Conservation (phyloP, 2,888 invertebrate genomes). For the Glaucopsyche alexis region DNA sequence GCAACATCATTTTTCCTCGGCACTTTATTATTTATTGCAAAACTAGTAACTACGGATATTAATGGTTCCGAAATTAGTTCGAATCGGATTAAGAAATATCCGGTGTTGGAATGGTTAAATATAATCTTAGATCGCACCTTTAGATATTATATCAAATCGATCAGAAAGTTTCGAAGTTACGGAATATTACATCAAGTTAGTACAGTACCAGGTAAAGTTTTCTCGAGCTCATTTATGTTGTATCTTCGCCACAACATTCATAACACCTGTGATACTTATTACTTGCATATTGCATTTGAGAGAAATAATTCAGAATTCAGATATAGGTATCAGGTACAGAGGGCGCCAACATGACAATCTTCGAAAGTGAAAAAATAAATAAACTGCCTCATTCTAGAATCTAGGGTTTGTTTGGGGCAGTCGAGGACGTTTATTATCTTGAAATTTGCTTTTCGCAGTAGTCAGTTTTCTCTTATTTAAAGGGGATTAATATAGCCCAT, state of each 20-base stretch:
- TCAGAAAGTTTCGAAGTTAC: neutral
- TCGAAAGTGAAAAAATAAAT: no score
- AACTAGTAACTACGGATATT: neutral
- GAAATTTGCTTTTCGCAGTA: no score
- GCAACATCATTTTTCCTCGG: no score
- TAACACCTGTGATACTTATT: neutral
- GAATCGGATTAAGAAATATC: neutral
- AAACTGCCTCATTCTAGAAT: no score
- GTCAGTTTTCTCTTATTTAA: no score
- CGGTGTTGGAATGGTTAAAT: neutral
- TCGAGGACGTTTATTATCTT: no score
- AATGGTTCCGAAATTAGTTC: conserved; percentile 3
- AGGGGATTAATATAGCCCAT: no score
- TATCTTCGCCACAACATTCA: neutral
- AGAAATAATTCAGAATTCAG: no score
- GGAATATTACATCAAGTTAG: neutral
- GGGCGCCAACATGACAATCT: no score
- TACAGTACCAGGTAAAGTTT: neutral
- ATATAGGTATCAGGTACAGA: no score
- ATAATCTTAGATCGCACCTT: neutral
- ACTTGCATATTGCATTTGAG: neutral
- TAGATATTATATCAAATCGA: neutral
- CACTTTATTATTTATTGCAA: neutral
- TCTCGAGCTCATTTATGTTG: neutral
- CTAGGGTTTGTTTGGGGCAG: no score